Evolutionary conservation across 2,888 invertebrate genomes (phyloP).

Genomic region (Acronicta aceris): DNA sequence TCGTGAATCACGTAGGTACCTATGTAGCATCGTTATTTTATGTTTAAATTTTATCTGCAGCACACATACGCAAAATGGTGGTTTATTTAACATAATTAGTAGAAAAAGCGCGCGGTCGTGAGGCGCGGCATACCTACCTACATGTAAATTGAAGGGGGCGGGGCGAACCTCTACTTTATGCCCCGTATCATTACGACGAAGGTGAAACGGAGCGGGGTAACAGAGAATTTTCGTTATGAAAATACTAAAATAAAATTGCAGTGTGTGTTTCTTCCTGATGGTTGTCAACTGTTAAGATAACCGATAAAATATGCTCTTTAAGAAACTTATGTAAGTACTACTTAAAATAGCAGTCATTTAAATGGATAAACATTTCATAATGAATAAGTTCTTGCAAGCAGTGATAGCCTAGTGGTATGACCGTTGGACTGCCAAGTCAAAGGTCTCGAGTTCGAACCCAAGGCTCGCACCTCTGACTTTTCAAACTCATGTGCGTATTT

Average conservation of each 20-base stretch:
- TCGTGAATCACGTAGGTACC: too few relatives aligned
- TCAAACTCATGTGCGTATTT: too few relatives aligned
- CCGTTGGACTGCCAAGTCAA: too few relatives aligned
- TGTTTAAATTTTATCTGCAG: constrained; percentile 14
- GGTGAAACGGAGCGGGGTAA: neutral
- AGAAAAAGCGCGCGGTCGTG: constrained; percentile 35
- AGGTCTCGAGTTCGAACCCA: too few relatives aligned
- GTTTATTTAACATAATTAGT: constrained; percentile 46
- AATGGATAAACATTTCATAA: too few relatives aligned
- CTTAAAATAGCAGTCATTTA: too few relatives aligned
- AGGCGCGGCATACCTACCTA: constrained; percentile 50
- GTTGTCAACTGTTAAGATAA: neutral
- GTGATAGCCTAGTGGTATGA: too few relatives aligned
- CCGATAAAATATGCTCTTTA: too few relatives aligned
- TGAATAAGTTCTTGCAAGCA: too few relatives aligned
- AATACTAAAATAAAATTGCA: neutral
- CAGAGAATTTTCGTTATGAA: neutral
- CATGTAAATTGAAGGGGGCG: constrained; percentile 49
- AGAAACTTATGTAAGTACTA: too few relatives aligned
- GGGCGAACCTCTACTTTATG: constrained; percentile 27
- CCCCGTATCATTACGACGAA: constrained; percentile 31
- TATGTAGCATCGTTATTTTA: neutral
- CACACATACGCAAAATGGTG: constrained; percentile 17
- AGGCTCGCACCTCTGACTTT: too few relatives aligned
- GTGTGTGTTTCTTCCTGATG: neutral